Evolutionary conservation across 2,113 vertebrate genomes (phyloP).

Genomic region (Varanus salvator): DNA sequence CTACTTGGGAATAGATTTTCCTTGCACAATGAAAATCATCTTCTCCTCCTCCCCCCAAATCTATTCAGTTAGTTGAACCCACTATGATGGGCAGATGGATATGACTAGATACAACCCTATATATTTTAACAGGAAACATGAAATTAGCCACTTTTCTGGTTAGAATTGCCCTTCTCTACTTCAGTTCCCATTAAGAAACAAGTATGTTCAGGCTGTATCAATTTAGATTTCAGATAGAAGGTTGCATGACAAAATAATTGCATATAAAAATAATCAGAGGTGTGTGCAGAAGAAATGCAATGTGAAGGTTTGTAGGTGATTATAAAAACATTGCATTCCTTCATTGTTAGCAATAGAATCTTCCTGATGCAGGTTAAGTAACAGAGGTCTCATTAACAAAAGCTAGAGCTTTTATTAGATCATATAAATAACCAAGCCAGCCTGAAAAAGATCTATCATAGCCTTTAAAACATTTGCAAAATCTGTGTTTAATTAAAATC

Average conservation of each 20-base stretch:
- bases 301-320: constrained; percentile 25
- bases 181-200: background rate
- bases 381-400: constrained; percentile 72
- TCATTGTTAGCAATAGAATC: constrained; percentile 67
- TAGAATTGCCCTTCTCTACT: background rate
- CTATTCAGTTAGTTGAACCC: too few species aligned
- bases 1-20: too few species aligned
- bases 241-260: background rate
- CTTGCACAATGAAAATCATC: too few species aligned
- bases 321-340: constrained; percentile 32
- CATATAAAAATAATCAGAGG: background rate
- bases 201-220: background rate
- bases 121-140: background rate
- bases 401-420: constrained; percentile 72
- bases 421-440: constrained; percentile 76
- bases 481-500: constrained; percentile 81
- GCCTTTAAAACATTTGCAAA: constrained; percentile 76
- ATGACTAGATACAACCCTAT: background rate
- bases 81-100: too few species aligned
- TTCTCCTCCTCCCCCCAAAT: too few species aligned
- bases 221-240: background rate
- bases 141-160: background rate
- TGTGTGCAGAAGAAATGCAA: constrained; percentile 21
- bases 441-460: constrained; percentile 76
- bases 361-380: constrained; percentile 67